These are phyloP conservation scores for Lepidonotus clava DNA, from an alignment of 2,888 invertebrate genomes.

Conservation along the genomic window DNA sequence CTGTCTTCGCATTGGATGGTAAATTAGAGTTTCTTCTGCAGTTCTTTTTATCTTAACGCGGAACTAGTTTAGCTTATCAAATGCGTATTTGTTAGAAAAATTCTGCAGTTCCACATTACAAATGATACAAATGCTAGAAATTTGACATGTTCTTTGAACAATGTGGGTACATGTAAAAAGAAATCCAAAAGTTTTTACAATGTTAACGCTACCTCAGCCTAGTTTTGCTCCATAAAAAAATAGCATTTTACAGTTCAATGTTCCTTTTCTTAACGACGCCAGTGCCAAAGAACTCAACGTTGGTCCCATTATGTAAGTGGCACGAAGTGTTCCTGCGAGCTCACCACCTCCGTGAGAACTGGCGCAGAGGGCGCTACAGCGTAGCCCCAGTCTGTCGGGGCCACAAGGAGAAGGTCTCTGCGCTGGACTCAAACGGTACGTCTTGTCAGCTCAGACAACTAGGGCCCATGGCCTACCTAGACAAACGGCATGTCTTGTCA, in stretches of 20 bases:
- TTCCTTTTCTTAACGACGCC: too few relatives aligned
- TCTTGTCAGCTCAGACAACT: not conserved
- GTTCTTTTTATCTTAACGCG: not conserved
- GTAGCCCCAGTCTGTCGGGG: slow-evolving; percentile 72
- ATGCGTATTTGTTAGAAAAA: not conserved
- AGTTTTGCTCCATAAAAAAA: too few relatives aligned
- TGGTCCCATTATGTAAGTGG: slow-evolving; percentile 75
- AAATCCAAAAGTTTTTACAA: too few relatives aligned
- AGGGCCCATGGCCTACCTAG: not conserved
- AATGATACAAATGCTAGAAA: not conserved
- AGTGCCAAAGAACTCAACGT: slow-evolving; percentile 70
- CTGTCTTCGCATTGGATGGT: slow-evolving; percentile 72
- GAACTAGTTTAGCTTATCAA: too few relatives aligned
- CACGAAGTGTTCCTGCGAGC: slow-evolving; percentile 73
- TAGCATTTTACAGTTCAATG: too few relatives aligned
- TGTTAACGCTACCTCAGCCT: too few relatives aligned
- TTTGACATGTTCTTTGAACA: not conserved
- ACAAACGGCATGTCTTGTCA: too few relatives aligned
- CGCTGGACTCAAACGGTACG: slow-evolving; percentile 75
- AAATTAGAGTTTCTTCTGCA: slow-evolving; percentile 44
- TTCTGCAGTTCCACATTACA: not conserved
- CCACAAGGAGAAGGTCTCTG: slow-evolving; percentile 74
- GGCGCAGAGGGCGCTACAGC: slow-evolving; percentile 74
- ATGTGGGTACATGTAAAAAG: too few relatives aligned
- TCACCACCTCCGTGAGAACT: slow-evolving; percentile 73